Base-by-base conservation (phyloP, 1,140 invertebrate genomes). In the Panulirus ornatus region DNA sequence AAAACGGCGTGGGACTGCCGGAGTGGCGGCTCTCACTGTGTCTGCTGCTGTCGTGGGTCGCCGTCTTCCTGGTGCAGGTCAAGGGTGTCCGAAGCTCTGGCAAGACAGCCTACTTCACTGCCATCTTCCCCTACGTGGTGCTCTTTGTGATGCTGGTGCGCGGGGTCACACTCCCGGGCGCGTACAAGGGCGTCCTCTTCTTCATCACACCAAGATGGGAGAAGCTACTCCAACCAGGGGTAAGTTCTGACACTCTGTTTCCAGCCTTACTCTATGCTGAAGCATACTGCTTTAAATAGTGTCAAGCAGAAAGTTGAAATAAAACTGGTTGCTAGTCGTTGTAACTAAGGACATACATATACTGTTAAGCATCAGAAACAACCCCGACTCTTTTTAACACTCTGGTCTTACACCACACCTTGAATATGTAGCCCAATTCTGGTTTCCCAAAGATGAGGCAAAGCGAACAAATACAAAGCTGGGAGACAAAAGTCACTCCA, bases 71-170 rank as follows among this genome's bases (percentile, higher is more conserved):
- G 22, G 63, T 66, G 63, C 95, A 97, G 16, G 95, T 96, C 76
- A 96, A 95, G 92, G 97, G 97, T 44, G 96, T 98, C 84, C 93
- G 94, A 92, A 93, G 75, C 30, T 87, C 84, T 1, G 90, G 90
- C 47, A 91, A 88, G 47, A 98, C 94, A 8, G 95, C 97, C 0
- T 98, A 98, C 93, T 97, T 98, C 93, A 95, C 97, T 0, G 97
- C 97, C 0, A 93, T 97, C 0, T 98, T 98, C 93, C 97, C 97
- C 0, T 98, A 98, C 93, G 94, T 97, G 0, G 95, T 98, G 19
- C 95, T 98, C 92, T 94, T 97, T 2, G 95, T 96, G 0, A 93
- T 98, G 0, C 94, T 98, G 0, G 95, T 97, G 19, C 95, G 96
- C 90, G 96, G 96, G 1, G 94, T 96, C 0, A 97, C 97, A 2